Percentiles rank a stretch among this genome's conserved stretches.
phyloP scores from a whole-genome alignment of 2,113 vertebrate genomes.

The Mungos mungo region DNA sequence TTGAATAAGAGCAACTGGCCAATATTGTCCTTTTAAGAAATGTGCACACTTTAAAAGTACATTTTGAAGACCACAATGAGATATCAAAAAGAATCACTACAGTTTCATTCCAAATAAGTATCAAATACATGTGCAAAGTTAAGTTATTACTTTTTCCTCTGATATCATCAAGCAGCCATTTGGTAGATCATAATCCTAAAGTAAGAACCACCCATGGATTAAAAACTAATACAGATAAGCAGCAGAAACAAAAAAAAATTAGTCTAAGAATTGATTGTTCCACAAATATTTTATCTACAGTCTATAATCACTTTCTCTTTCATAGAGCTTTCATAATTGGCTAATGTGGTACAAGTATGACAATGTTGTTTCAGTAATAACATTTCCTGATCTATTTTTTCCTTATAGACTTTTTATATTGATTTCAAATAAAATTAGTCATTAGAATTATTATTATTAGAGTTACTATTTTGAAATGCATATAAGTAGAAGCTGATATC shows the following conservation, averaged over 20 bases:
- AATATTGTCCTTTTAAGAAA: background rate
- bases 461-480: background rate
- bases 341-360: background rate
- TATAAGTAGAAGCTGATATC: background rate
- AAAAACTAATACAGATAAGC: background rate
- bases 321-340: background rate
- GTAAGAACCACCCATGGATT: background rate
- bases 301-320: background rate
- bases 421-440: background rate
- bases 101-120: background rate
- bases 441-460: background rate
- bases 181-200: background rate
- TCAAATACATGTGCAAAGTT: background rate
- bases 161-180: background rate
- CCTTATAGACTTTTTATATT: background rate
- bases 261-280: background rate
- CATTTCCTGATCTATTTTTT: background rate
- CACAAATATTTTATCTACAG: background rate
- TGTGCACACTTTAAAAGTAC: background rate
- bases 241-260: background rate
- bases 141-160: background rate
- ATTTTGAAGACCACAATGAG: background rate
- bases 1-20: background rate
- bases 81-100: background rate
- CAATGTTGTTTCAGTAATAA: background rate